These are phyloP conservation scores for Ostrea edulis DNA, from an alignment of 1,140 invertebrate genomes.

Conservation along the genomic window DNA sequence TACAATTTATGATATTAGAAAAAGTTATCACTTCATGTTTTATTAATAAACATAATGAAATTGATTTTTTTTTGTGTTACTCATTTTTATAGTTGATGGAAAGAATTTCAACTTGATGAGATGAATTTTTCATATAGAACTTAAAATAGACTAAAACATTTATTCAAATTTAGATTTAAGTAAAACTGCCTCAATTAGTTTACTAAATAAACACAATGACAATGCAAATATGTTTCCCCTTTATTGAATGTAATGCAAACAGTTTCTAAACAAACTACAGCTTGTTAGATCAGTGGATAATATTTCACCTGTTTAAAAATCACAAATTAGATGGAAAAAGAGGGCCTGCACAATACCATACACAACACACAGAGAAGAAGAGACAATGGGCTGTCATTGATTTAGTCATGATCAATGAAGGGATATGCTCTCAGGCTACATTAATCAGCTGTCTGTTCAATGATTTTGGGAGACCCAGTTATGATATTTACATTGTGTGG, in stretches of 20 bases:
- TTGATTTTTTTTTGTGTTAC: background rate
- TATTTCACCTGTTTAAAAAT: slow-evolving; percentile 27
- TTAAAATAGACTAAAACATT: slow-evolving; percentile 3
- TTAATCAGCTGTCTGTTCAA: slow-evolving; percentile 2
- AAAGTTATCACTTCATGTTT: background rate
- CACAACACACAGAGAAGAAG: background rate
- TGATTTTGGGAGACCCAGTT: background rate
- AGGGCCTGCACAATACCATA: background rate
- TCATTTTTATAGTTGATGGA: background rate
- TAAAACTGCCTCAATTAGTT: background rate
- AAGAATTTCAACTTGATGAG: background rate
- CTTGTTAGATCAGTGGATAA: background rate
- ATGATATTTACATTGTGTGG: slow-evolving; percentile 29
- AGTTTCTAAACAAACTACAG: slow-evolving; percentile 10
- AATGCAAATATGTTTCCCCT: background rate
- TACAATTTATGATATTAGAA: no score
- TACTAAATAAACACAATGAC: background rate
- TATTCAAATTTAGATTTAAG: background rate
- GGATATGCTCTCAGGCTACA: slow-evolving; percentile 22
- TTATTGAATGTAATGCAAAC: background rate
- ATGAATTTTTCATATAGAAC: background rate
- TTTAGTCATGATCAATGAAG: background rate
- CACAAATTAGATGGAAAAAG: background rate
- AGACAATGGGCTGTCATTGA: slow-evolving; percentile 13
- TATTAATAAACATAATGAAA: no score